These are phyloP conservation scores for Amazona vittata DNA, from an alignment of 2,113 vertebrate genomes.

Conservation along the genomic window DNA sequence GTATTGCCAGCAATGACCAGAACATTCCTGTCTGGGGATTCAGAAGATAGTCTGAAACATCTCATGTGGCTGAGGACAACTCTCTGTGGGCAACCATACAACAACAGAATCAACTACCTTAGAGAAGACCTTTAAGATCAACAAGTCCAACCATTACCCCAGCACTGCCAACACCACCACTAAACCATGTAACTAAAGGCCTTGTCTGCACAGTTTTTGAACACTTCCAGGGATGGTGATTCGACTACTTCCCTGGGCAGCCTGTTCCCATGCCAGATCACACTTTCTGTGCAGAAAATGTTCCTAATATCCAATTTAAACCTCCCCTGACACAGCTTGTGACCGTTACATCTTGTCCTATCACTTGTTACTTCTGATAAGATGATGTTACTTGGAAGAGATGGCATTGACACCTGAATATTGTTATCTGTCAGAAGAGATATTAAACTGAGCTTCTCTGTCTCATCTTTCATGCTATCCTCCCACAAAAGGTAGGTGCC, in stretches of 20 bases:
- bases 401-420: neutral
- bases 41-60: neutral
- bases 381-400: neutral
- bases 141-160: neutral
- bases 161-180: neutral
- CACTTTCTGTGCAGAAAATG: neutral
- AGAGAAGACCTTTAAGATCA: neutral
- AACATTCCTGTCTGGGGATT: neutral
- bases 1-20: neutral
- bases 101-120: neutral
- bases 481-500: neutral
- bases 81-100: neutral
- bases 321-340: neutral
- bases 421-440: neutral
- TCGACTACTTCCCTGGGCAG: neutral
- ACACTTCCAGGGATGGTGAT: neutral
- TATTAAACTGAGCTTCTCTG: neutral
- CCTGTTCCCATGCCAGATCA: neutral
- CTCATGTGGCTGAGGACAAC: neutral
- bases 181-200: neutral
- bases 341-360: neutral
- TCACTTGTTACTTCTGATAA: neutral
- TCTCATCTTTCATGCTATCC: neutral
- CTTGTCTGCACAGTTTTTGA: neutral
- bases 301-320: neutral